Percentiles rank a stretch among this genome's conserved stretches.
These are phyloP conservation scores for Aspidiotus destructor DNA, from an alignment of 2,888 invertebrate species.

Conservation along the genomic window DNA sequence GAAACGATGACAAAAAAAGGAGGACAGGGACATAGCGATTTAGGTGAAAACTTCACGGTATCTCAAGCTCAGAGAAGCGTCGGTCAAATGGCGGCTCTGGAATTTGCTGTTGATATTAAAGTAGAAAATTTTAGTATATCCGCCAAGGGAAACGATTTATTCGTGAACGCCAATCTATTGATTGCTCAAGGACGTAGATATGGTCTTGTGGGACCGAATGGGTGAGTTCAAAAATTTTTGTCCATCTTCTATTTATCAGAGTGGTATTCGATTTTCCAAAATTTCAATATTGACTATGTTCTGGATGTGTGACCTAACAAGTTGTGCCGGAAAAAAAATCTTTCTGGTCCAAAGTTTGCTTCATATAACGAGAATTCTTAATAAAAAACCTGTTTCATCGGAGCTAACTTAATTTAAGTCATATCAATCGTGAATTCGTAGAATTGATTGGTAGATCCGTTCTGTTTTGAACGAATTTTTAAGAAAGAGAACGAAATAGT, in stretches of 20 bases:
- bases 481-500: no score
- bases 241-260: not conserved
- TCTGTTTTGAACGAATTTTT: no score
- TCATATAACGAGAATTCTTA: no score
- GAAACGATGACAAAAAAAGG: slow-evolving; percentile 76
- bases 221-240: slow-evolving; percentile 46
- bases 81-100: slow-evolving; percentile 63
- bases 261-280: not conserved
- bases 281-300: not conserved
- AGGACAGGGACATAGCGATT: slow-evolving; percentile 77
- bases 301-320: no score
- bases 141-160: slow-evolving; percentile 93
- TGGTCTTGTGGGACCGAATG: slow-evolving; percentile 97
- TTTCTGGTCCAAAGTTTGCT: no score
- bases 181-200: slow-evolving; percentile 91
- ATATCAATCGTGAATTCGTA: no score
- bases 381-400: no score
- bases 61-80: slow-evolving; percentile 65
- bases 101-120: slow-evolving; percentile 95
- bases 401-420: no score
- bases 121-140: slow-evolving; percentile 94
- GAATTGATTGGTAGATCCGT: no score
- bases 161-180: slow-evolving; percentile 86
- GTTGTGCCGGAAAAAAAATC: no score
- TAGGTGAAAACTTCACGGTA: slow-evolving; percentile 90